Percentiles rank a stretch among this genome's conserved stretches.
Conservation (phyloP, 2,113 vertebrate genomes). For the Vulpes lagopus region DNA sequence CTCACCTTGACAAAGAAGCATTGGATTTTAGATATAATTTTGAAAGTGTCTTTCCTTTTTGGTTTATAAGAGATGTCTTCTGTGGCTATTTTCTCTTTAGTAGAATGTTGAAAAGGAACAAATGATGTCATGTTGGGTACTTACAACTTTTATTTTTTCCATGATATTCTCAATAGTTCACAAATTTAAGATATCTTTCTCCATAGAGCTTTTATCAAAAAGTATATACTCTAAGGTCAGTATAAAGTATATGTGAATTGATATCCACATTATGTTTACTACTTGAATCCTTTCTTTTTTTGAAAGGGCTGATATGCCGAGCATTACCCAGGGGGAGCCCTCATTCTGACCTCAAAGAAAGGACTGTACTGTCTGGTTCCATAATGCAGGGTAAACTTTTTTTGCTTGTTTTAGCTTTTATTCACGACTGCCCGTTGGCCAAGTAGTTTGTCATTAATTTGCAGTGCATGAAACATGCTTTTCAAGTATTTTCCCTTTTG, state of each 20-base stretch:
- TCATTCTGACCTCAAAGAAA: slow-evolving; percentile 95
- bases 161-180: neutral
- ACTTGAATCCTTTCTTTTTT: slow-evolving; percentile 55
- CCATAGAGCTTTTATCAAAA: neutral
- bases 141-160: neutral
- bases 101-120: slow-evolving; percentile 13
- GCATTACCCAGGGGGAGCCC: slow-evolving; percentile 94
- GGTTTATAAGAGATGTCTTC: neutral
- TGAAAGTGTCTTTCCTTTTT: slow-evolving; percentile 18
- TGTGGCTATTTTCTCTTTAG: slow-evolving; percentile 49
- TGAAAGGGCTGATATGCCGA: slow-evolving; percentile 95
- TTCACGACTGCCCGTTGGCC: neutral
- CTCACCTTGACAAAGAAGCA: neutral
- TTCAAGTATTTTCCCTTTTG: slow-evolving; percentile 65
- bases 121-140: neutral
- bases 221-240: neutral
- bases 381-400: slow-evolving; percentile 96
- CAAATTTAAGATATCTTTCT: neutral
- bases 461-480: slow-evolving; percentile 32
- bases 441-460: slow-evolving; percentile 27
- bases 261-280: neutral
- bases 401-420: neutral
- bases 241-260: neutral
- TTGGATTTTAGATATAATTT: slow-evolving; percentile 39
- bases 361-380: slow-evolving; percentile 94